phyloP scores from a whole-genome alignment of 2,888 invertebrate genomes.

The Oeneis ivallda region DNA sequence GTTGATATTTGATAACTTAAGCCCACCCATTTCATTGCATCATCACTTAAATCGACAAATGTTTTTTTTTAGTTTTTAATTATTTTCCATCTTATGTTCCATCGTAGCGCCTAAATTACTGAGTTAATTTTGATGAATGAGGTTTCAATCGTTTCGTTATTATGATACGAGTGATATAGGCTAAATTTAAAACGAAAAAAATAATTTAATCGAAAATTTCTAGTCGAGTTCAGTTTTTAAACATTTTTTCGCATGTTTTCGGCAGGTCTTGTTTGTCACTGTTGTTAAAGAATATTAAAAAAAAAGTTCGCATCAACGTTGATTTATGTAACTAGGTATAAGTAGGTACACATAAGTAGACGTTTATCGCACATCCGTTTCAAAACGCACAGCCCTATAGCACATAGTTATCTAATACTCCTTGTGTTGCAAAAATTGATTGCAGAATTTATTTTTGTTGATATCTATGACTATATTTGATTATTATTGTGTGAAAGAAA shows the following conservation, averaged over 20 bases:
- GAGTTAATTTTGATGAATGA: too few species aligned
- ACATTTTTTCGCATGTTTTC: too few species aligned
- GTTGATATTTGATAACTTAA: neutral
- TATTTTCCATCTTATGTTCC: neutral
- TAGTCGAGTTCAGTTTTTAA: too few species aligned
- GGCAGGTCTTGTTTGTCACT: too few species aligned
- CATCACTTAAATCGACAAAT: neutral
- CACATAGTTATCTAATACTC: neutral
- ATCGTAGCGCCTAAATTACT: too few species aligned
- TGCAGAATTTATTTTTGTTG: neutral
- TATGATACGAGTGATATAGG: too few species aligned
- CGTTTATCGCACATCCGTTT: constrained; percentile 3
- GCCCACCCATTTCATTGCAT: neutral
- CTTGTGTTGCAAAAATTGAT: neutral
- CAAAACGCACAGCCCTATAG: neutral
- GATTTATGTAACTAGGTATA: neutral
- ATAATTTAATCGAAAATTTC: neutral
- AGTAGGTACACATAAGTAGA: neutral
- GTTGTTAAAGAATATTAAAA: too few species aligned
- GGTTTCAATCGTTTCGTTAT: too few species aligned
- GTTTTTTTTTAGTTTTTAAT: too few species aligned
- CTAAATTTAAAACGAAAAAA: neutral
- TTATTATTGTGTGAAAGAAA: too few species aligned
- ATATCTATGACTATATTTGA: too few species aligned
- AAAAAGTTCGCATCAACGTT: neutral